These are phyloP conservation scores for Drosophila punjabiensis DNA, from an alignment of 1,140 invertebrate genomes.

Conservation along the genomic window DNA sequence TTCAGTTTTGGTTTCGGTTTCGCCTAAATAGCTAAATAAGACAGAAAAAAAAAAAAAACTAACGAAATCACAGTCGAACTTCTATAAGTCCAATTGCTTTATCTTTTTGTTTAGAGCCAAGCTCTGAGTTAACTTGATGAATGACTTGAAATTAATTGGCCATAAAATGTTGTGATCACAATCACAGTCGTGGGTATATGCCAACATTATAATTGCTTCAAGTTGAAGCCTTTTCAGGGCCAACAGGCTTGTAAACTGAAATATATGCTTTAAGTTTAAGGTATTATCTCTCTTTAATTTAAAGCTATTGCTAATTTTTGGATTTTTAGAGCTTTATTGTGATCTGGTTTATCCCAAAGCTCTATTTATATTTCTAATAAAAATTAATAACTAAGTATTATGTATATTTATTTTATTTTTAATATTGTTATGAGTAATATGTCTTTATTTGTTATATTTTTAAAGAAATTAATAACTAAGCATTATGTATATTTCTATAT, in stretches of 20 bases:
- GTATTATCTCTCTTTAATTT: not conserved
- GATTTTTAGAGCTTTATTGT: not conserved
- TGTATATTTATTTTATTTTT: too few relatives aligned
- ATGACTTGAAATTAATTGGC: slow-evolving; percentile 7
- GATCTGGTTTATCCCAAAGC: not conserved
- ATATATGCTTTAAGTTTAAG: not conserved
- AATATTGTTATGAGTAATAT: too few relatives aligned
- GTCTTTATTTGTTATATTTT: too few relatives aligned
- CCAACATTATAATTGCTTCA: slow-evolving; percentile 13
- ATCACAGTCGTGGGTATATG: not conserved
- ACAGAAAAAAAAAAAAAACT: not conserved
- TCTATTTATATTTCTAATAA: not conserved
- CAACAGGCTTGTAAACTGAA: not conserved
- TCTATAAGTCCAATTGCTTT: slow-evolving; percentile 10
- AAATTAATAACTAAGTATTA: not conserved
- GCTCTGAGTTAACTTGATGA: not conserved
- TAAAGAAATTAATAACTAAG: too few relatives aligned
- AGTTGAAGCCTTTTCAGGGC: slow-evolving; percentile 6
- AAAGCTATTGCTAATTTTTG: too few relatives aligned
- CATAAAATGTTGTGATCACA: slow-evolving; percentile 15
- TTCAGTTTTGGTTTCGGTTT: slow-evolving; percentile 22
- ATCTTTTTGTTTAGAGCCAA: not conserved
- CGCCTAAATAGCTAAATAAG: slow-evolving; percentile 19
- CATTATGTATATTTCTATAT: too few relatives aligned
- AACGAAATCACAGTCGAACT: slow-evolving; percentile 15